Conservation (phyloP, 2,113 vertebrate species). For the Megatriorchis doriae region DNA sequence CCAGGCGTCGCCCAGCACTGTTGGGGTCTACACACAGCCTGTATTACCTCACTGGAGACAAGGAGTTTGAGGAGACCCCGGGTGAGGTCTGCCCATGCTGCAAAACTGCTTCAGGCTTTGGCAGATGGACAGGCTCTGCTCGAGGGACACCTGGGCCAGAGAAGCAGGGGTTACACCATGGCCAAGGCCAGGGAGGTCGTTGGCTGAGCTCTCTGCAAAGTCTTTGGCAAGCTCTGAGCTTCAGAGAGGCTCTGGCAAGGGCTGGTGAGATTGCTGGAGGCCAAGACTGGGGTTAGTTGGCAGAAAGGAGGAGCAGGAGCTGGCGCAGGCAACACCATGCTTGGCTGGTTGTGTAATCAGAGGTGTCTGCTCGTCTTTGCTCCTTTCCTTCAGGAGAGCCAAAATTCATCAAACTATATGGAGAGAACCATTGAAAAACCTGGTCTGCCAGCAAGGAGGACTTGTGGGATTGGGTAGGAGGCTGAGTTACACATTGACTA, state of each 20-base stretch:
- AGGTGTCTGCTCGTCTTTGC: background rate
- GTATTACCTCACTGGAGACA: background rate
- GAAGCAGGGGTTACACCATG: background rate
- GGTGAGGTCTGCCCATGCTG: background rate
- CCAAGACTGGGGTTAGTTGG: background rate
- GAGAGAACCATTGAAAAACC: background rate
- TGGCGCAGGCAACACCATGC: background rate
- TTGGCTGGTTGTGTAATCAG: background rate
- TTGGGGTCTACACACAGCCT: background rate
- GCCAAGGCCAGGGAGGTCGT: background rate
- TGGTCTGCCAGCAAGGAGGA: background rate
- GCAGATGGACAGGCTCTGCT: background rate
- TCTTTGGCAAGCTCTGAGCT: slow-evolving; percentile 9
- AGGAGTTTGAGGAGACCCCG: background rate
- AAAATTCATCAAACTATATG: background rate
- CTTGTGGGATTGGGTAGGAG: background rate
- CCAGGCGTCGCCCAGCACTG: rapidly evolving
- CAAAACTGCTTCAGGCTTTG: background rate
- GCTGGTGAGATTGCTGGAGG: background rate
- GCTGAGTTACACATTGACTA: background rate
- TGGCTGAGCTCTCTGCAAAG: background rate
- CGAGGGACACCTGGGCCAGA: background rate
- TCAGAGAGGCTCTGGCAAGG: background rate
- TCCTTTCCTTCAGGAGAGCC: background rate
- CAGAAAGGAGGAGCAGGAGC: background rate